Evolutionary conservation across 2,888 invertebrate species (phyloP).

Genomic region (Caradrina clavipalpis): DNA sequence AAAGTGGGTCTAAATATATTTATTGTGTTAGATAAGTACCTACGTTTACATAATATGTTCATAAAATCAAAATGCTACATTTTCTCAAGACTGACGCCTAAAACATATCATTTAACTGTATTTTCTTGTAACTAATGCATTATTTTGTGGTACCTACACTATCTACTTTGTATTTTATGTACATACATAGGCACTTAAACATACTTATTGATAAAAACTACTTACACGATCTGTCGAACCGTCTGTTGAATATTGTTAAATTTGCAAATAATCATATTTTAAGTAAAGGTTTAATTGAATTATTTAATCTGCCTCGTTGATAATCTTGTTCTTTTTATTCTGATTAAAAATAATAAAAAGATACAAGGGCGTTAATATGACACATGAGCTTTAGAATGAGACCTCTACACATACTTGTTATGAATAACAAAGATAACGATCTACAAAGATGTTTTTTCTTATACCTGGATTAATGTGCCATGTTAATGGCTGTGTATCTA

Average conservation of each 20-base stretch:
- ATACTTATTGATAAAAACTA: not conserved
- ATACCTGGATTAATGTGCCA: not conserved
- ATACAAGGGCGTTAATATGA: conserved; percentile 3
- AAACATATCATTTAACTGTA: conserved; percentile 83
- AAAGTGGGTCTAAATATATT: too few relatives aligned
- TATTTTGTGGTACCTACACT: conserved; percentile 37
- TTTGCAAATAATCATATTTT: not conserved
- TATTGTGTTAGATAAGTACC: conserved; percentile 18
- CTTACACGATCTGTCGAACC: not conserved
- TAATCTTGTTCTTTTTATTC: not conserved
- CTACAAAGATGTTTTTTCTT: not conserved
- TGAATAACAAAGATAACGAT: not conserved
- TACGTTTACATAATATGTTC: conserved; percentile 16
- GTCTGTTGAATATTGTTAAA: conserved; percentile 1
- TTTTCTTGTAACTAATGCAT: conserved; percentile 67
- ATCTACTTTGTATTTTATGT: conserved; percentile 22
- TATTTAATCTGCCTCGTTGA: not conserved
- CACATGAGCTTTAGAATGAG: not conserved
- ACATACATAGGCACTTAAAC: conserved; percentile 7
- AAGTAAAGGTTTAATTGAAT: not conserved
- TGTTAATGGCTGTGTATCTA: not conserved
- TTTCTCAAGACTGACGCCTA: conserved; percentile 82
- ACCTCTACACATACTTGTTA: not conserved
- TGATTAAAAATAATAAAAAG: not conserved
- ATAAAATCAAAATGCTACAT: conserved; percentile 65